Percentiles rank a stretch among this genome's conserved stretches.
Evolutionary conservation across 2,113 vertebrate genomes (phyloP).

Genomic region (Triplophysa tibetana): DNA sequence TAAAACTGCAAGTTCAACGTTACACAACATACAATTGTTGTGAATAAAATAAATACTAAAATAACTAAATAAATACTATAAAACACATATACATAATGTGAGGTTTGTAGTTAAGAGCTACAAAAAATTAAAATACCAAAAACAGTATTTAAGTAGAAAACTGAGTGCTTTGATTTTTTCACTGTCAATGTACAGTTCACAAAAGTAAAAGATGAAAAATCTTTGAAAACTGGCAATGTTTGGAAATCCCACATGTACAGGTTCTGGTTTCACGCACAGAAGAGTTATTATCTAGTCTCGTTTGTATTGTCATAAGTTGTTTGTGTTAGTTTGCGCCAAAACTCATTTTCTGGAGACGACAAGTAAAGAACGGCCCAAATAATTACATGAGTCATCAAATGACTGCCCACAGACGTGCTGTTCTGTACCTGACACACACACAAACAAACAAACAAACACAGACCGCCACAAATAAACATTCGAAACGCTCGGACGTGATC

Average conservation of each 20-base stretch:
- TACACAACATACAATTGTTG: too few species aligned
- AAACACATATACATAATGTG: too few species aligned
- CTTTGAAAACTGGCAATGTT: neutral
- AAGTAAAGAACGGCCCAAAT: slow-evolving; percentile 60
- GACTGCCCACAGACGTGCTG: slow-evolving; percentile 37
- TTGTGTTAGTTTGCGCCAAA: slow-evolving; percentile 8
- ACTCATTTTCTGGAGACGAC: slow-evolving; percentile 45
- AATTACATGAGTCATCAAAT: slow-evolving; percentile 63
- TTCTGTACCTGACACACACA: slow-evolving; percentile 51
- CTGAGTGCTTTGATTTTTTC: too few species aligned
- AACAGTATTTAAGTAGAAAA: neutral
- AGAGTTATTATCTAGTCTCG: neutral
- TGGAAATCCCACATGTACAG: neutral
- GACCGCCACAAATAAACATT: neutral
- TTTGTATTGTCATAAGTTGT: neutral
- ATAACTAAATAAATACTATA: too few species aligned
- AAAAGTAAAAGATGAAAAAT: neutral
- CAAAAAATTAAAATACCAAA: neutral
- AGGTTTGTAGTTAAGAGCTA: neutral
- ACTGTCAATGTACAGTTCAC: neutral
- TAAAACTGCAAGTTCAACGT: too few species aligned
- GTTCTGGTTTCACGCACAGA: neutral
- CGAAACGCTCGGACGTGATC: slow-evolving; percentile 15
- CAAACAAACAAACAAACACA: slow-evolving; percentile 48
- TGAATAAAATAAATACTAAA: too few species aligned